Base-by-base conservation (phyloP, 37 sponge, comb jelly and placozoan genomes). In the Diacarnus erythraeanus region DNA sequence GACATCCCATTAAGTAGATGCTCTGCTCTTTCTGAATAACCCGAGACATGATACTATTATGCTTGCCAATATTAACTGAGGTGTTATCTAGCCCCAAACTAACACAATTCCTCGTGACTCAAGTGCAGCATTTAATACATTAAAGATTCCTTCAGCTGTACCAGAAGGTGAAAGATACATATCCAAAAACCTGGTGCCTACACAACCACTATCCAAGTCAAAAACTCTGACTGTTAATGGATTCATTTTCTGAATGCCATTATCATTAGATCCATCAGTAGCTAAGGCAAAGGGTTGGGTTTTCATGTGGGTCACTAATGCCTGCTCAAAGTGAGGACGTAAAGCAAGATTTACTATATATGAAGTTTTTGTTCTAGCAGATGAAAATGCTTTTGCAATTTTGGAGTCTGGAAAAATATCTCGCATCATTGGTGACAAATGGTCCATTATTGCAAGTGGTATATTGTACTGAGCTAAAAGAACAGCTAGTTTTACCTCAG, bases 341-440 rank as follows among this genome's bases (percentile, higher is more conserved):
- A 82, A 25, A 35, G 89, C 77, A 12, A 60, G 79, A 69, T 88
- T 88, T 0, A 88, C 29, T 20, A 88, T 88, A 47, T 83, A 88
- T 37, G 89, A 74, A 5, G 79, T 73, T 71, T 87, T 88, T 0
- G 88, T 88, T 26, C 38, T 71, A 23, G 75, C 76, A 44, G 42
- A 79, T 64, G 69, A 60, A 74, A 75, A 86, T 3, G 70, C 76
- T n/a, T 61, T 66, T 26, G 87, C 80, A 71, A 80, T 65, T 40
- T 74, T 27, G 31, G 61, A n/a, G 35, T 86, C 87, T 61, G 64
- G 64, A 59, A 78, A 78, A 2, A 64, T 75, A 42, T 83, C 58
- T 43, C 39, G 77, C 21, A 83, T 47, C 21, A 75, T 69, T 25
- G 84, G 84, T 57, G 77, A 76, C 18, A 85, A 26, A 2, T 85